These are phyloP conservation scores for Lottia scabra DNA, from an alignment of 2,888 invertebrate species.

Conservation along the genomic window DNA sequence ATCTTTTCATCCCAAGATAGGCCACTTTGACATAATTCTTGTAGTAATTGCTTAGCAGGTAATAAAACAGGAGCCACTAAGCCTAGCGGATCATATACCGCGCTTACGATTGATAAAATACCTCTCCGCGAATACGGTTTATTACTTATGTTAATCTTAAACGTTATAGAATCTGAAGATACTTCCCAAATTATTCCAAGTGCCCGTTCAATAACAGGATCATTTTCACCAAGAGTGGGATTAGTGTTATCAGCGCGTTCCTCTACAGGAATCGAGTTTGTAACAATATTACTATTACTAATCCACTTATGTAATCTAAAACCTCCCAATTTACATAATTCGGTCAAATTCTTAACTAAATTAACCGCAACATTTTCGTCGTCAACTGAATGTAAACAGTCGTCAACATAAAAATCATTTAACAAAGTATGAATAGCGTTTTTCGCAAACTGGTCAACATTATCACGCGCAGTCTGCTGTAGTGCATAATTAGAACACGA, in stretches of 20 bases:
- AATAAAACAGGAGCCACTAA: constrained; percentile 9
- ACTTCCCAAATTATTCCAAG: constrained; percentile 24
- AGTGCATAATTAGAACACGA: constrained; percentile 12
- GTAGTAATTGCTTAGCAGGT: constrained; percentile 6
- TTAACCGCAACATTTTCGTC: background rate
- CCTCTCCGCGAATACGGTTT: constrained; percentile 6
- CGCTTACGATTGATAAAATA: constrained; percentile 9
- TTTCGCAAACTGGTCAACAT: background rate
- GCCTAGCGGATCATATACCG: constrained; percentile 17
- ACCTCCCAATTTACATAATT: constrained; percentile 15
- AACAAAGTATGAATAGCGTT: background rate
- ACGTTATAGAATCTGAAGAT: constrained; percentile 7
- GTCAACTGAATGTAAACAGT: constrained; percentile 25
- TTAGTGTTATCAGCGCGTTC: constrained; percentile 9
- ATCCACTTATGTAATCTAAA: constrained; percentile 22
- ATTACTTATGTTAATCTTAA: background rate
- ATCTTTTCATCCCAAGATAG: constrained; percentile 9
- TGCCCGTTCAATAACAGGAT: constrained; percentile 14
- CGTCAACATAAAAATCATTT: constrained; percentile 29
- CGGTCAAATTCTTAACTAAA: constrained; percentile 17
- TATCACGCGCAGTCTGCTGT: background rate
- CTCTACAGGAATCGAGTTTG: constrained; percentile 15
- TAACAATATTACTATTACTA: constrained; percentile 16
- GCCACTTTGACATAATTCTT: constrained; percentile 4
- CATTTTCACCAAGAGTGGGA: constrained; percentile 8